Conservation (phyloP, 1,140 invertebrate species). For the Reticulitermes speratus region DNA sequence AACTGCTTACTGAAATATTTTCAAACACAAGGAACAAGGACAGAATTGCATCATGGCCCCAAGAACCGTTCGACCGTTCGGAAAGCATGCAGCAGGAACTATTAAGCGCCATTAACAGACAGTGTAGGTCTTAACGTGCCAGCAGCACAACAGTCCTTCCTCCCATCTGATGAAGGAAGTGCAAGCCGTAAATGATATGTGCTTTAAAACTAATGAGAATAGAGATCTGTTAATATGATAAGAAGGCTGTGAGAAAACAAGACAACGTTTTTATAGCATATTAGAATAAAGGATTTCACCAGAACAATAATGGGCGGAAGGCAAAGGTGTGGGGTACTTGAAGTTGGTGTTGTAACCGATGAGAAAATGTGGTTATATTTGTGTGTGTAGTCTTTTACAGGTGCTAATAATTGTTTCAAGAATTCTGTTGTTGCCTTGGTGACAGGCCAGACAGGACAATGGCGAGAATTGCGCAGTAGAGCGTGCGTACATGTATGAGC, state of each 20-base stretch:
- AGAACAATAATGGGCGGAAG: slow-evolving; percentile 6
- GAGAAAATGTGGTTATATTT: not conserved
- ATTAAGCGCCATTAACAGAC: not conserved
- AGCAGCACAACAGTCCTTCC: no score
- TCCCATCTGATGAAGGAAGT: not conserved
- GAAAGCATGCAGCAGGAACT: not conserved
- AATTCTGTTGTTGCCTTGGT: not conserved
- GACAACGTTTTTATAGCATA: not conserved
- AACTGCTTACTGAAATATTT: not conserved
- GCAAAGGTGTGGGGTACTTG: not conserved
- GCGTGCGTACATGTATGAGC: not conserved
- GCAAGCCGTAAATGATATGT: not conserved
- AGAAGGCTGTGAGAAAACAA: not conserved
- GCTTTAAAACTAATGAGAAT: not conserved
- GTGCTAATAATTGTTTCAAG: slow-evolving; percentile 16
- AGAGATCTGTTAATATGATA: not conserved
- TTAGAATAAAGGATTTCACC: slow-evolving; percentile 3
- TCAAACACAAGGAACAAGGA: not conserved
- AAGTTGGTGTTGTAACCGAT: not conserved
- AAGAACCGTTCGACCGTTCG: not conserved
- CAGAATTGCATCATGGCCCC: not conserved
- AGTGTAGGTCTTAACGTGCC: not conserved
- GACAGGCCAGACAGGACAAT: slow-evolving; percentile 12
- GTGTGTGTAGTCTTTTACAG: not conserved
- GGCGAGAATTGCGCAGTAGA: not conserved